Percentiles rank a stretch among this genome's conserved stretches.
Evolutionary conservation across 64 coral and sea anemone genomes (phyloP).

Genomic region (Porites australiensis): DNA sequence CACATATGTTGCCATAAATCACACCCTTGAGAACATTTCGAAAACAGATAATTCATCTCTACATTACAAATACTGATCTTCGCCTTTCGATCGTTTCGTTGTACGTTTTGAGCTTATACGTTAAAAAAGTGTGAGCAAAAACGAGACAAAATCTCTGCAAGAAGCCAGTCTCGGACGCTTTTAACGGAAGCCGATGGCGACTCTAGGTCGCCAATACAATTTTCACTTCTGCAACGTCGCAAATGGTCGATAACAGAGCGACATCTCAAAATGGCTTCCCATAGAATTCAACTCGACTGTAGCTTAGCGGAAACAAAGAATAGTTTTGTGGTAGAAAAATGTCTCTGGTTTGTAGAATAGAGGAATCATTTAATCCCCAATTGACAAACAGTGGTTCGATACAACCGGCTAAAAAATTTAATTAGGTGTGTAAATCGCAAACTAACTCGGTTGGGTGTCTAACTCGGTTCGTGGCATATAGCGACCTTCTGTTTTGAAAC

Average conservation of each 20-base stretch:
- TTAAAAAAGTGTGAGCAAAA: neutral
- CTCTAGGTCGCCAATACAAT: conserved; percentile 69
- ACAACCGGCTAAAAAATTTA: conserved; percentile 41
- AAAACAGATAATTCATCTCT: neutral
- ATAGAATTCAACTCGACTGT: neutral
- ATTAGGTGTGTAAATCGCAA: conserved; percentile 42
- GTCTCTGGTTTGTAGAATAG: conserved; percentile 16
- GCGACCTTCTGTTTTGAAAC: conserved; percentile 34
- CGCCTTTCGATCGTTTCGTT: neutral
- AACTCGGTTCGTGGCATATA: neutral
- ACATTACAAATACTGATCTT: neutral
- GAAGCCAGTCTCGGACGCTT: conserved; percentile 68
- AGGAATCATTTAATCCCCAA: conserved; percentile 24
- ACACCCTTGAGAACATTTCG: neutral
- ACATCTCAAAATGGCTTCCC: conserved; percentile 42
- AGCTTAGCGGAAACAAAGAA: conserved; percentile 13
- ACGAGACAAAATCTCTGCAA: conserved; percentile 52
- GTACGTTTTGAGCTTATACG: neutral
- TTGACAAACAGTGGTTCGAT: conserved; percentile 43
- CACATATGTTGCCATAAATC: conserved; percentile 11
- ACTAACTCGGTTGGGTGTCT: conserved; percentile 14
- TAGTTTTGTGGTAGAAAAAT: conserved; percentile 28
- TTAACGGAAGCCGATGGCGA: conserved; percentile 86
- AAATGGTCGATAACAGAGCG: conserved; percentile 46
- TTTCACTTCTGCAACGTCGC: conserved; percentile 17